A percentile compares a stretch with the other conserved stretches of the same genome.
Evolutionary conservation across 1,140 invertebrate genomes (phyloP).

Genomic region (Drosophila micromelanica): DNA sequence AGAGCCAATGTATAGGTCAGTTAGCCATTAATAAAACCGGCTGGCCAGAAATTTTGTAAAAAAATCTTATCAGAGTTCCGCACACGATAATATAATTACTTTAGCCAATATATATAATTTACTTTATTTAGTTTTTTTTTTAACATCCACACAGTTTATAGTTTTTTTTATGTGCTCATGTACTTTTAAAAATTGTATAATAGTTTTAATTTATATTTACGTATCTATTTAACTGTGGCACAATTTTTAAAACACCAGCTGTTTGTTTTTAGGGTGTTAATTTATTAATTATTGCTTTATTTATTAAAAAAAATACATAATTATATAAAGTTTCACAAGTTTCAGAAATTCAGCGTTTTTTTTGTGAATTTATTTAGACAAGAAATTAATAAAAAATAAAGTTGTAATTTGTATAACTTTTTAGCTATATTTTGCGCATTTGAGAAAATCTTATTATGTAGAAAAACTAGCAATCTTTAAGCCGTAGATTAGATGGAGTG

Average conservation of each 20-base stretch:
- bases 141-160: no score
- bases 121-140: no score
- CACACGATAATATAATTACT: not conserved
- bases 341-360: not conserved
- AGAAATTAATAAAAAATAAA: not conserved
- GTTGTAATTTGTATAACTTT: not conserved
- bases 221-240: not conserved
- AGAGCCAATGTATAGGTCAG: slow-evolving; percentile 24
- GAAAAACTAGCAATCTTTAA: slow-evolving; percentile 11
- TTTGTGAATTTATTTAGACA: not conserved
- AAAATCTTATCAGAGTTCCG: not conserved
- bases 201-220: no score
- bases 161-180: no score
- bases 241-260: not conserved
- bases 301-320: not conserved
- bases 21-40: not conserved
- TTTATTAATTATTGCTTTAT: not conserved
- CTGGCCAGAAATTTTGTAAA: not conserved
- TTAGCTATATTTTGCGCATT: not conserved
- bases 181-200: no score
- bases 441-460: not conserved
- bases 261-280: no score
- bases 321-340: not conserved
- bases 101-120: no score
- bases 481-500: slow-evolving; percentile 12